phyloP scores from a whole-genome alignment of 2,113 vertebrate species.

The Perognathus longimembris region DNA sequence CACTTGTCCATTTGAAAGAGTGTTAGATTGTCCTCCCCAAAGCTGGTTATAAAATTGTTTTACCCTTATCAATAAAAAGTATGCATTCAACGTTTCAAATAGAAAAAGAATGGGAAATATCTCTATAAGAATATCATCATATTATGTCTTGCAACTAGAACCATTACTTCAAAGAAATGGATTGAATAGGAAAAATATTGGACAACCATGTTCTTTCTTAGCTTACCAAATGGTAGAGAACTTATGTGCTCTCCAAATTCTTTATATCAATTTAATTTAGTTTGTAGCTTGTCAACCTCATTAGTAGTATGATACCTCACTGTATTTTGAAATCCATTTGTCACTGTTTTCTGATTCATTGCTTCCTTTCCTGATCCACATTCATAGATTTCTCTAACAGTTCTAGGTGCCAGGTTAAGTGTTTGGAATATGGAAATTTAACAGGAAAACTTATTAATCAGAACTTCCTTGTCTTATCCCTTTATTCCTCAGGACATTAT shows the following conservation, averaged over 20 bases:
- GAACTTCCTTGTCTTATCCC: not conserved
- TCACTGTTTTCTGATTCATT: not conserved
- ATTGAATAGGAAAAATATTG: constrained; percentile 20
- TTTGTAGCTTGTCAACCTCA: not conserved
- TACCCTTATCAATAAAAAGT: constrained; percentile 20
- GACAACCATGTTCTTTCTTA: not conserved
- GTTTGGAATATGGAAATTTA: not conserved
- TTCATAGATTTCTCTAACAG: not conserved
- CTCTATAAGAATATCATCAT: not conserved
- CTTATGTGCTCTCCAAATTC: not conserved
- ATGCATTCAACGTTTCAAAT: not conserved
- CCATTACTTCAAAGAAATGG: constrained; percentile 11
- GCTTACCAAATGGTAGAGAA: not conserved
- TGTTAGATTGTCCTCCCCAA: not conserved
- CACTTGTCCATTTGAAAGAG: not conserved
- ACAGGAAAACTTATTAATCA: not conserved
- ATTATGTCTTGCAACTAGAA: not conserved
- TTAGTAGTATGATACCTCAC: not conserved
- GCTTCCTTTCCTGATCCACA: not conserved
- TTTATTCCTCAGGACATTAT: not conserved
- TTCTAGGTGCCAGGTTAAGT: not conserved
- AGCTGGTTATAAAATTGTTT: not conserved
- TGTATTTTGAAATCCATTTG: not conserved
- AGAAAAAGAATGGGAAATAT: constrained; percentile 9
- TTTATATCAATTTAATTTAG: constrained; percentile 21